Evolutionary conservation across 2,888 invertebrate species (phyloP), one percentile per base, ranked within the genome.

Genomic region (Eupithecia dodoneata): DNA sequence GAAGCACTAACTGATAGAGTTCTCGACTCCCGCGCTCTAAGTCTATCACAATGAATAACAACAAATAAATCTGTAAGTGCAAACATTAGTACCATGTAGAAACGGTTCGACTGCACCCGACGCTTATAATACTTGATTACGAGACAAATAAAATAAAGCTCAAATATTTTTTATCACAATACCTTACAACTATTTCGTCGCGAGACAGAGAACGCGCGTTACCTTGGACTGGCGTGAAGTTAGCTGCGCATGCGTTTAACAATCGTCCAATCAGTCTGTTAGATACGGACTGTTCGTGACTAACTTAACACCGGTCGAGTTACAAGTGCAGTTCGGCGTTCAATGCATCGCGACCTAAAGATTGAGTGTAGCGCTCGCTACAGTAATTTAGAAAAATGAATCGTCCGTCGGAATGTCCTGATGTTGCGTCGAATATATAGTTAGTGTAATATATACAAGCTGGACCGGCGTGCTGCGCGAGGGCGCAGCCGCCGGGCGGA

Each of bases 391-490:
- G 79, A 80, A 80, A 79, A 79, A 79, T 65, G 65, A 77, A 79
- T 79, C 76, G 45, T 65, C 59, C 59, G 65, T 69, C 77, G 82
- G 83, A 81, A 83, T 82, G 84, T 84, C 84, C 83, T 79, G 83
- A 82, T 82, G 81, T 81, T 81, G 84, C 87, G 86, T 82, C 85
- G 82, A 85, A 85, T 86, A 86, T 84, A 86, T 83, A 86, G 87
- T 88, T 89, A 90, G 88, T 90, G 88, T 89, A 90, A 89, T 90
- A 92, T 92, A 88, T 91, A 92, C 91, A 91, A 84, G 84, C 83
- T 79, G 69, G 69, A 12, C 69, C 45, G 67, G 42, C 67, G n/a
- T 5, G n/a, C 18, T n/a, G 59, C 13, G n/a, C 2, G 12, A 4
- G 69, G 18, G 47, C 44, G 9, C 44, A 10, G 69, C 42, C 44